Evolutionary conservation across 2,113 vertebrate genomes (phyloP), one percentile per base, ranked within the genome.

Genomic region (Garra rufa): DNA sequence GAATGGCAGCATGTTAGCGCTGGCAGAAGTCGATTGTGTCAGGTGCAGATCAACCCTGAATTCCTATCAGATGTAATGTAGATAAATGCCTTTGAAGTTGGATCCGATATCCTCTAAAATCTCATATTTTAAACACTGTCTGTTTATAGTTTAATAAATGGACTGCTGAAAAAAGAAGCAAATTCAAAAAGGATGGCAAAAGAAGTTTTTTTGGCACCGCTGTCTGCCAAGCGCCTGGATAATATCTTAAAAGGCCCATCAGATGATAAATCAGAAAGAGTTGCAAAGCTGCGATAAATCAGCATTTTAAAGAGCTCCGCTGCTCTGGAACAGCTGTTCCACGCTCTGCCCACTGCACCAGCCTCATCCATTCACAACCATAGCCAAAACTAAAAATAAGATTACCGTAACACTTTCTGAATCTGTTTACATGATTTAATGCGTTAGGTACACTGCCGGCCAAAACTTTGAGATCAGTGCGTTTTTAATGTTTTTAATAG

Each of bases 111-210:
- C 77, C 81, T 90, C 86, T 85, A 86, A 87, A 87, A 84, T 79
- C 75, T 48, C 77, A 85, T 88, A 87, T 87, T 88, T 91, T 84
- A 88, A 85, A 50, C 38, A n/a, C 57, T 79, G 85, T 73, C 88
- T 87, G 88, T 87, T 90, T 91, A 82, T 88, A 83, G 83, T 90
- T 83, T 88, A 88, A 91, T 89, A 88, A 91, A 89, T 89, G 81
- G 88, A 70, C 83, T 71, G 78, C 21, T 79, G 83, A 84, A 82
- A 81, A 87, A 85, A 86, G 83, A 78, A 84, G 84, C 59, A 71
- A 81, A 84, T 84, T 84, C 46, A 78, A 82, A 86, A 86, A 57
- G 79, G 76, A 85, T 81, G 76, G 65, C 80, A 74, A 57, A 76
- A 86, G 38, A 73, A 85, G 34, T 76, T 76, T 83, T 86, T 57